Base-by-base conservation (phyloP, 1,140 invertebrate species). In the Eufriesea mexicana region DNA sequence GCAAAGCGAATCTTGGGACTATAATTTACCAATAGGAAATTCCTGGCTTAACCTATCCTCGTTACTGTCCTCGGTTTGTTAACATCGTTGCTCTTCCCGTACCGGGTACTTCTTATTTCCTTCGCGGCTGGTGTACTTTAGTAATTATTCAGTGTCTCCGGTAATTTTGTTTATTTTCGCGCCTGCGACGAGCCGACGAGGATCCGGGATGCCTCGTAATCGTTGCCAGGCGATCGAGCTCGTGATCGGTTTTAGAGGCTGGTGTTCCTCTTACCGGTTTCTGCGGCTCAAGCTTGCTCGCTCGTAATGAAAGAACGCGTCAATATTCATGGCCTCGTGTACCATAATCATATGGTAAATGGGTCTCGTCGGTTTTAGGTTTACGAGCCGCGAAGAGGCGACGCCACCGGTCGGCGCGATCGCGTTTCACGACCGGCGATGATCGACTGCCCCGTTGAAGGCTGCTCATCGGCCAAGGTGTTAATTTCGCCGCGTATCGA, bases 261-360 rank as follows among this genome's bases (percentile, higher is more conserved):
- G 47, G 49, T 5, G 28, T 42, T 64, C 67, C 47, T 49, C 67
- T 64, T 84, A 84, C 76, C 82, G 82, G 82, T 87, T 87, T 67
- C 5, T 75, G 23, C 61, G 71, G 51, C 51, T n/a, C 45, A 72
- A 47, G 82, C 57, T 82, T 64, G 70, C 67, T 75, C 42, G 79
- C 62, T n/a, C 47, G 72, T 87, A 89, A 87, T 89, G 84, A 86
- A 89, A 89, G 86, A 87, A 89, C 74, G 77, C 83, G 85, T 87
- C 90, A 84, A 91, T 93, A 91, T 92, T 91, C 90, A 91, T 86
- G 84, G 86, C 67, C 72, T 81, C 77, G 78, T 85, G 81, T 80
- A 67, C 67, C 79, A 78, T 90, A 91, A 91, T 92, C 90, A 92
- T 92, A 93, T 91, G 91, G 88, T 92, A 91, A 93, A 91, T 90